Evolutionary conservation across 2,113 vertebrate genomes (phyloP).

Genomic region (Rhinichthys klamathensis): DNA sequence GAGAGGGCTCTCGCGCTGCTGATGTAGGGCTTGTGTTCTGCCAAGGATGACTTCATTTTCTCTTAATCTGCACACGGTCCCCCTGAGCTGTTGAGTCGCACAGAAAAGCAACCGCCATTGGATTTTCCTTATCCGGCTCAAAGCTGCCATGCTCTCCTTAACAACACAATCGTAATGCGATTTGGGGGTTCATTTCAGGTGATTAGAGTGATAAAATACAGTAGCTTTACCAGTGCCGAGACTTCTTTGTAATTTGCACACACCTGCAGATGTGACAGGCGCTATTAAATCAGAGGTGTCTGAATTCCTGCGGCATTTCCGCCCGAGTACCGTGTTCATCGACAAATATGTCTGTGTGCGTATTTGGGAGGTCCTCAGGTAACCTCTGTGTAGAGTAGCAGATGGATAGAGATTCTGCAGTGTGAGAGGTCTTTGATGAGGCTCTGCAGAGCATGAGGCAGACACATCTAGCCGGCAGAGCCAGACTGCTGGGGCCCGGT

Average conservation of each 20-base stretch:
- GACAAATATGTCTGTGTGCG: background rate
- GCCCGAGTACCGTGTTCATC: background rate
- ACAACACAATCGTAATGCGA: constrained; percentile 43
- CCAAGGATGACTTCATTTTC: constrained; percentile 49
- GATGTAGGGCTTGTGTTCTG: constrained; percentile 40
- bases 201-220: constrained; percentile 39
- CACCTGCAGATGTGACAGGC: background rate
- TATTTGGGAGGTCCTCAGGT: background rate
- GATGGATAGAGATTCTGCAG: constrained; percentile 37
- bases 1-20: background rate
- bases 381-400: constrained; percentile 20
- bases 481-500: constrained; percentile 28
- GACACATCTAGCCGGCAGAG: constrained; percentile 34
- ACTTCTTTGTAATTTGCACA: constrained; percentile 21
- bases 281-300: constrained; percentile 10
- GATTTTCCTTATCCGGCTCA: constrained; percentile 11
- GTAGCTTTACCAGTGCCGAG: constrained; percentile 31
- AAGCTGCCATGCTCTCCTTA: constrained; percentile 34
- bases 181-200: constrained; percentile 35
- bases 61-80: constrained; percentile 32
- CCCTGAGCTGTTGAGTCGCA: constrained; percentile 19
- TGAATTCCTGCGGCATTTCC: constrained; percentile 10
- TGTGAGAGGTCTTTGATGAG: constrained; percentile 36
- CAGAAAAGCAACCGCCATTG: constrained; percentile 26
- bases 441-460: constrained; percentile 12